Base-by-base conservation (phyloP, 2,113 vertebrate species). In the Nyctereutes procyonoides region DNA sequence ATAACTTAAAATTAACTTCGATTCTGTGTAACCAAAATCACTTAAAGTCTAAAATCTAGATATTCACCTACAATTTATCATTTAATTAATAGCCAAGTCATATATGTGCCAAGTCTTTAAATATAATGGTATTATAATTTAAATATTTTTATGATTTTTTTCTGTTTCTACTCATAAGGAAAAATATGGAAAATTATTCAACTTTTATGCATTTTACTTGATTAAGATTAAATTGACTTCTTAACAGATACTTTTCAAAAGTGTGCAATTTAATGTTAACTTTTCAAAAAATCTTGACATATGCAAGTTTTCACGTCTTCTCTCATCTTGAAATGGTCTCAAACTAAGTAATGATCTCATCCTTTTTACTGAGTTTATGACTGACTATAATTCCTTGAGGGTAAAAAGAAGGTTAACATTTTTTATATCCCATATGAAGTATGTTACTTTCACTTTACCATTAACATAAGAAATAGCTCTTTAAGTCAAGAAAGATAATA, bases 401-500 rank as follows among this genome's bases (percentile, higher is more conserved):
- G 65, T 87, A 79, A 91, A 97, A 97, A 88, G 92, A 92, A 95
- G 67, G 81, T 95, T 97, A 96, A 90, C 63, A 26, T 94, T 93
- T 97, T 97, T 96, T 95, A 96, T 88, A 93, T 79, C 35, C 73
- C 30, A 43, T 95, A 69, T 96, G 90, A 98, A 93, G 76, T 96
- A 98, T 96, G 85, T 77, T 96, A 91, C 85, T 96, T 96, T 90
- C 77, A 94, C 91, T 94, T 85, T 97, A 94, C 73, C 90, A 96
- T 97, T 98, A 97, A 88, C 48, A 69, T 97, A 97, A 97, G 90
- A 98, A 97, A 97, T 95, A 79, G 69, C 88, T 96, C 80, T 88
- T 89, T 93, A 96, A 97, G 65, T 93, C 81, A 97, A 88, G 81
- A 91, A 93, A 94, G 97, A 97, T 97, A 98, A 95, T 97, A 97